Conservation (phyloP, 2,888 invertebrate species). For the Chorisops tibialis region DNA sequence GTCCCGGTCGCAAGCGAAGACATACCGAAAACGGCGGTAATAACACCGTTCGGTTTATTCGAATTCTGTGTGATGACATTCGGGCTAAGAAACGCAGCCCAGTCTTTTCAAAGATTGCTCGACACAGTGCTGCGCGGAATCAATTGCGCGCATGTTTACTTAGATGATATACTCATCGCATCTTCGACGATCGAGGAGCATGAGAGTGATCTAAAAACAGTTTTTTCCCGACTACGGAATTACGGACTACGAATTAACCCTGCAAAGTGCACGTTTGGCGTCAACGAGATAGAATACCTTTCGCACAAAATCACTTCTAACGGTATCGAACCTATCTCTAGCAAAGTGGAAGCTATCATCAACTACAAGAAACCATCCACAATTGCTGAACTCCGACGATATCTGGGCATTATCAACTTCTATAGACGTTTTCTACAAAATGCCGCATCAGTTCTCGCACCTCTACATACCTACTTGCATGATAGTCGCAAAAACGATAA, state of each 20-base stretch:
- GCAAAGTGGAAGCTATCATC: not conserved
- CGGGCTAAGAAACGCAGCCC: not conserved
- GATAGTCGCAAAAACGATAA: conserved; percentile 2
- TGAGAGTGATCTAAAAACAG: not conserved
- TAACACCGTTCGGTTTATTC: not conserved
- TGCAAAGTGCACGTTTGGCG: not conserved
- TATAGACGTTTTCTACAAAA: not conserved
- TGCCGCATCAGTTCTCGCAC: not conserved
- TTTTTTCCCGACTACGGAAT: not conserved
- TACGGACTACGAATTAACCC: not conserved
- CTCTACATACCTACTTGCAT: not conserved
- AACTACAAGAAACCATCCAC: not conserved
- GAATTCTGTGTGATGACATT: not conserved
- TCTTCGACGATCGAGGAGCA: not conserved
- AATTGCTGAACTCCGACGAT: not conserved
- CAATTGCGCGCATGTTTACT: not conserved
- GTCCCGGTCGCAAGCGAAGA: not conserved
- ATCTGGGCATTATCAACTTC: not conserved
- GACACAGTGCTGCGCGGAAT: not conserved
- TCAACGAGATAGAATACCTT: not conserved
- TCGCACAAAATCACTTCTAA: not conserved
- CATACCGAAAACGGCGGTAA: not conserved
- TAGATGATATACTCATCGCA: not conserved
- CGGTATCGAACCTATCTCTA: not conserved
- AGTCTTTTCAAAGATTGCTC: not conserved